phyloP scores from a whole-genome alignment of 2,797 vertebrate genomes.

The Cottoperca gobio region DNA sequence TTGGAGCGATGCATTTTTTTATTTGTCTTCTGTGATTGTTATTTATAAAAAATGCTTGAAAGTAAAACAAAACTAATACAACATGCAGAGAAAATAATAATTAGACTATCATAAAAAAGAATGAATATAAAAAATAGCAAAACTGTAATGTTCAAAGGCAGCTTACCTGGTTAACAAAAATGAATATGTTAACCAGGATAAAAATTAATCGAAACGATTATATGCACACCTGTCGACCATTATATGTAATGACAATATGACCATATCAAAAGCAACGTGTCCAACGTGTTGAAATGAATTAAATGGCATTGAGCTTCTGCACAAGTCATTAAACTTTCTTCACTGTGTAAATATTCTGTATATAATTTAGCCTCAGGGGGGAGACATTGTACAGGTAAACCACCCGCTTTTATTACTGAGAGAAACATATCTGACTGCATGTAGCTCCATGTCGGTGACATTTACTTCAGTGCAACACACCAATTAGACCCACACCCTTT shows the following conservation, averaged over 20 bases:
- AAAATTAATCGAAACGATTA: not conserved
- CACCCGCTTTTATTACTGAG: not conserved
- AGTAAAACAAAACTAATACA: not conserved
- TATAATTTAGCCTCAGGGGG: conserved; percentile 59
- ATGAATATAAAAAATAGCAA: not conserved
- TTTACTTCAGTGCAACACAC: conserved; percentile 41
- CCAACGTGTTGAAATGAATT: too few species aligned
- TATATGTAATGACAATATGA: not conserved
- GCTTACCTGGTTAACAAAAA: not conserved
- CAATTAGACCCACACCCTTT: conserved; percentile 26
- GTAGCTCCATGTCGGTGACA: conserved; percentile 10
- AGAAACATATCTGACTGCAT: not conserved
- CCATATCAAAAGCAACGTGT: not conserved
- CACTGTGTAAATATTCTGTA: not conserved
- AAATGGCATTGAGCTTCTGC: not conserved
- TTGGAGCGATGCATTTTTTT: not conserved
- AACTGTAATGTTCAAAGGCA: not conserved
- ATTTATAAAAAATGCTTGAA: not conserved
- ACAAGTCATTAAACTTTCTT: not conserved
- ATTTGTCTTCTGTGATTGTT: not conserved
- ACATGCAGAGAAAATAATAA: too few species aligned
- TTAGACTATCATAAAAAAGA: not conserved
- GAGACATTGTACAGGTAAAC: conserved; percentile 55
- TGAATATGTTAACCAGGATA: too few species aligned
- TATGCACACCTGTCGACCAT: not conserved